Conservation (phyloP, 2,113 vertebrate species). For the Epinephelus fuscoguttatus region DNA sequence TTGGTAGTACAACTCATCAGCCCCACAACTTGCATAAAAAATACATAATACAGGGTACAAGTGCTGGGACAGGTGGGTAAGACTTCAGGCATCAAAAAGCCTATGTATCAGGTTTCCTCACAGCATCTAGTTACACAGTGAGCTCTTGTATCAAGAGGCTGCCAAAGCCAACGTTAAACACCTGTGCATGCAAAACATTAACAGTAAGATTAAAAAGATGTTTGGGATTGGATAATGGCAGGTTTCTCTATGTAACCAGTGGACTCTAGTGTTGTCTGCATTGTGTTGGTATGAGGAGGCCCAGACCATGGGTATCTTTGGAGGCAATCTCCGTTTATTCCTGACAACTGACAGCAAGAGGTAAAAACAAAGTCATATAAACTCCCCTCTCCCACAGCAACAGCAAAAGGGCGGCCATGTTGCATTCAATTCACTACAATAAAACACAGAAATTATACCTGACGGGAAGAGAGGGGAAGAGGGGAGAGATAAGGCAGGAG, state of each 20-base stretch:
- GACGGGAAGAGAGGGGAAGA: too few species aligned
- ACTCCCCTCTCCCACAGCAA: too few species aligned
- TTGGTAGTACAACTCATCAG: background rate
- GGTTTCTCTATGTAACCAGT: background rate
- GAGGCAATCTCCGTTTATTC: too few species aligned
- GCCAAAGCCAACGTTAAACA: constrained; percentile 6
- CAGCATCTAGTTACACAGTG: constrained; percentile 57
- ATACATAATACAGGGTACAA: background rate
- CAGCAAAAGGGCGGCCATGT: too few species aligned
- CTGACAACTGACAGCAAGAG: too few species aligned
- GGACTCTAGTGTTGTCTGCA: too few species aligned
- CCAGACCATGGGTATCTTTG: too few species aligned
- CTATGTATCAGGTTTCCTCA: constrained; percentile 51
- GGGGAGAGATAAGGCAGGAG: too few species aligned
- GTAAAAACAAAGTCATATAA: too few species aligned
- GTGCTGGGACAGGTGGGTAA: constrained; percentile 4
- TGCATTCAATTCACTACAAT: too few species aligned
- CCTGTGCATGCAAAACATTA: background rate
- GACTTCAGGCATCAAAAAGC: constrained; percentile 13
- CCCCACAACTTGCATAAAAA: constrained; percentile 11
- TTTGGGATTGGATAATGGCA: background rate
- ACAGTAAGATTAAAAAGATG: constrained; percentile 2
- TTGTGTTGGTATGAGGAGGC: too few species aligned
- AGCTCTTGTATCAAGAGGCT: constrained; percentile 22
- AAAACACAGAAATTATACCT: too few species aligned